phyloP scores from a whole-genome alignment of 2,797 vertebrate genomes.

The Uromys caudimaculatus region DNA sequence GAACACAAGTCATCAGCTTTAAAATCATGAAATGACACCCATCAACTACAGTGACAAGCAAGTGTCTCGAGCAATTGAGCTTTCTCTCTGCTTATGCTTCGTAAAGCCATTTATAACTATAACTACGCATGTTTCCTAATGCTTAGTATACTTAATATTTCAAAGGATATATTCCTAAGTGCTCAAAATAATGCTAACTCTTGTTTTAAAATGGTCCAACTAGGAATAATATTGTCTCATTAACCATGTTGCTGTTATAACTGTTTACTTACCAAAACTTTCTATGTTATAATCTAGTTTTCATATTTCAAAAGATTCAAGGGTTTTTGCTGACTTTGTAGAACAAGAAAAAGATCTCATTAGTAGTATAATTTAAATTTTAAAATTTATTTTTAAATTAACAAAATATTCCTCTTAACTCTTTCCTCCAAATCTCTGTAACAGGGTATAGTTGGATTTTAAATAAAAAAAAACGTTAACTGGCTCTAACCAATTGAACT shows the following conservation, averaged over 20 bases:
- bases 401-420: not conserved
- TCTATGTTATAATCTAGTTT: not conserved
- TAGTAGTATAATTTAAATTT: not conserved
- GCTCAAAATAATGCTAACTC: not conserved
- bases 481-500: not conserved
- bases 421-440: not conserved
- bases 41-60: too few species aligned
- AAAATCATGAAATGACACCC: not conserved
- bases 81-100: too few species aligned
- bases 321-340: too few species aligned
- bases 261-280: not conserved
- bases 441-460: not conserved
- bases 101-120: too few species aligned
- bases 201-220: not conserved
- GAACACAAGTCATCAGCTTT: not conserved
- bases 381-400: not conserved
- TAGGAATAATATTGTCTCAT: not conserved
- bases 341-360: not conserved
- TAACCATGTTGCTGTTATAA: not conserved
- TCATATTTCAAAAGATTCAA: not conserved
- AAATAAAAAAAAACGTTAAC: not conserved
- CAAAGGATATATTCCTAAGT: not conserved
- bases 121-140: not conserved
- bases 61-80: not conserved
- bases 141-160: not conserved